These are phyloP conservation scores for Drosophila cardini DNA, from an alignment of 1,140 invertebrate genomes.

Conservation along the genomic window DNA sequence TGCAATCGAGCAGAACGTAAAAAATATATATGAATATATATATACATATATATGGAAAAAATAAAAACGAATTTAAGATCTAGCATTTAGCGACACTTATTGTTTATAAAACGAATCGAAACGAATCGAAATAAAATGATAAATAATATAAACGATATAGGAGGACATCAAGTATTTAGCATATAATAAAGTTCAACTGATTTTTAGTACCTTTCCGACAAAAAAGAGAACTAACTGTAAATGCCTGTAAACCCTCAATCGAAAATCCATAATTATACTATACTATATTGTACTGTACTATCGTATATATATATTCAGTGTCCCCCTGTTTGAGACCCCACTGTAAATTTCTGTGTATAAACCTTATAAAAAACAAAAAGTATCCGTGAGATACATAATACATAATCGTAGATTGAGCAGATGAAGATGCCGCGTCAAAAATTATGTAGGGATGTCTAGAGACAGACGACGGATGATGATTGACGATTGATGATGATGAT, in stretches of 20 bases:
- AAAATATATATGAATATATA: constrained; percentile 4
- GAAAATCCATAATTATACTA: constrained; percentile 49
- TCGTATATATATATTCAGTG: constrained; percentile 32
- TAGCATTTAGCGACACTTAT: constrained; percentile 78
- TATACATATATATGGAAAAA: constrained; percentile 31
- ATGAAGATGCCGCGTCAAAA: constrained; percentile 65
- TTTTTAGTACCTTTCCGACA: constrained; percentile 78
- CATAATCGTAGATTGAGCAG: constrained; percentile 51
- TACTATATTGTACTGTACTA: constrained; percentile 40
- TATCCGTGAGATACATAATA: constrained; percentile 59
- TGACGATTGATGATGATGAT: constrained; percentile 21
- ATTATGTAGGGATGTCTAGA: constrained; percentile 38
- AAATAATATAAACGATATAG: constrained; percentile 39
- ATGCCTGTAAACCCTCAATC: constrained; percentile 64
- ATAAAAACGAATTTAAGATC: constrained; percentile 78
- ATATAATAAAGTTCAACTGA: constrained; percentile 76
- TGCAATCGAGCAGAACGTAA: constrained; percentile 40
- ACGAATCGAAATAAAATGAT: background rate
- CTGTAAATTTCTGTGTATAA: constrained; percentile 83
- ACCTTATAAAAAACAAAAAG: constrained; percentile 36
- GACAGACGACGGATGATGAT: constrained; percentile 4
- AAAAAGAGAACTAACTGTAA: constrained; percentile 55
- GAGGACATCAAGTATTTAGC: constrained; percentile 52
- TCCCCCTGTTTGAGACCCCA: constrained; percentile 45
- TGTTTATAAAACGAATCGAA: constrained; percentile 76